Base-by-base conservation (phyloP, 1,140 invertebrate species). In the Cotesia typhae region DNA sequence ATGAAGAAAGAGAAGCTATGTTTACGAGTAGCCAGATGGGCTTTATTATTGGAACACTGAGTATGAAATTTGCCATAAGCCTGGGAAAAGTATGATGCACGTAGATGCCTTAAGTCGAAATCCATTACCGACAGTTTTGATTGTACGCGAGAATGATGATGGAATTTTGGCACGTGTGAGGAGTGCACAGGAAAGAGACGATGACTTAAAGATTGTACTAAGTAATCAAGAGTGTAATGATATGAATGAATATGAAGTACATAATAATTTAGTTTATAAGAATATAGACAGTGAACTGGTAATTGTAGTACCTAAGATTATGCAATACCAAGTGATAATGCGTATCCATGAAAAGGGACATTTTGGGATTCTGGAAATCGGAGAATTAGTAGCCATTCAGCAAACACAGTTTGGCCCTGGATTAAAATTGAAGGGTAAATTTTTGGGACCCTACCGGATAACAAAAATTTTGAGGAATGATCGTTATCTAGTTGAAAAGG, bases 91-190 rank as follows among this genome's bases (percentile, higher is more conserved):
- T 67, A 82, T 81, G 81, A 57, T 38, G 55, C 81, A 82, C 68
- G 81, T 79, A 4, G 81, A 84, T 75, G 76, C 78, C 2, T 67
- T 84, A 14, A 84, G 81, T 70, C 53, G 83, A 35, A 78, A 80
- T 67, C 76, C 76, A 5, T 53, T 74, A 9, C 69, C 55, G 10
- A 57, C 61, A 9, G 68, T 61, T 7, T 17, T 72, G 4, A 20
- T n/a, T 10, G 14, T 72, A 41, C 55, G 47, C 28, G 66, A 68
- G 35, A 37, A 53, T 38, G 55, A 59, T 3, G 20, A 71, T 7
- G 63, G 2, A 38, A n/a, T n/a, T n/a, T n/a, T n/a, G n/a, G n/a
- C n/a, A n/a, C n/a, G n/a, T n/a, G n/a, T n/a, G n/a, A n/a, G 55
- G 20, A 75, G 38, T 28, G 67, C 74, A 0, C 74, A 71, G 37